Base-by-base conservation (phyloP, 2,888 invertebrate genomes). In the Panorpa germanica region DNA sequence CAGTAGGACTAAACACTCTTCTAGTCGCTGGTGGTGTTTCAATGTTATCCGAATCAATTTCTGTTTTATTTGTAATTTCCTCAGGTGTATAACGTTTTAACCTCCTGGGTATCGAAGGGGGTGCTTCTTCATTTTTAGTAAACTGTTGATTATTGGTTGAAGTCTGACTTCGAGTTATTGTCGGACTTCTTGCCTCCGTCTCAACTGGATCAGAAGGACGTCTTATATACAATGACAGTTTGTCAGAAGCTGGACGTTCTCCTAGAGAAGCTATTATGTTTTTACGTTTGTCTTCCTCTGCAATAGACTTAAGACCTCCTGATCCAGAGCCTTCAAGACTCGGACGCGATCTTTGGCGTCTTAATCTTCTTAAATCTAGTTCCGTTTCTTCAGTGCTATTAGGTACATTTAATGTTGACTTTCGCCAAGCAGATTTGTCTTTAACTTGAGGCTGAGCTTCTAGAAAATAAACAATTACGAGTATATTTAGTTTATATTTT, bases 31-130 rank as follows among this genome's bases (percentile, higher is more conserved):
- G 85, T 12, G 86, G 85, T 3, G 86, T 86, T 58, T 86, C 85
- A 18, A 86, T 78, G 42, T 86, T 86, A 42, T 86, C 86, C 3
- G 83, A 81, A 49, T 86, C 86, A 22, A 86, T 82, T 46, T 85
- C 83, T 8, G 74, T 70, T 47, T 72, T 72, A 41, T 63, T 61
- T 17, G 21, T 23, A 7, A 25, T 24, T 15, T 31, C 28, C 12
- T 29, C 30, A n/a, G 23, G 8, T 10, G 16, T 12, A 17, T 14
- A 9, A 16, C 29, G 28, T 13, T 29, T 21, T 15, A 26, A 22
- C 24, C 29, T 22, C 13, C 18, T 28, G 12, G 34, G 30, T 7
- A 25, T 18, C 25, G 29, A 31, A 13, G 32, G 32, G 15, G 15
- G 25, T 10, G 11, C 26, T 8, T 16, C 20, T 12, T 22, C 25